phyloP scores from a whole-genome alignment of 2,888 invertebrate genomes.

The Andrena camellia region DNA sequence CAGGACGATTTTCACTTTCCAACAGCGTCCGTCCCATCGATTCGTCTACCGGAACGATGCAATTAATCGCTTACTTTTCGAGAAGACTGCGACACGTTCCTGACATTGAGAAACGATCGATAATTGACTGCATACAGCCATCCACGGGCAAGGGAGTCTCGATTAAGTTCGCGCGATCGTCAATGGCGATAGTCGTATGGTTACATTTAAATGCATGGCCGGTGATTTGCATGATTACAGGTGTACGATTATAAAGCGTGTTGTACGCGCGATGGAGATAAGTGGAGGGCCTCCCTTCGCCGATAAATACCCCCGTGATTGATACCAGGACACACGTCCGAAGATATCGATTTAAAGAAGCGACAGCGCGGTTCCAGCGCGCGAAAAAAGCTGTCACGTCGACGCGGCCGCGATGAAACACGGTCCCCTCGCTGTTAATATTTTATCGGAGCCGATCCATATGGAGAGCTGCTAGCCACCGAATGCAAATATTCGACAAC shows the following conservation, averaged over 20 bases:
- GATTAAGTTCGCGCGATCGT: constrained; percentile 52
- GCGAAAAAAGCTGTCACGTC: constrained; percentile 13
- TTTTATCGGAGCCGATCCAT: constrained; percentile 23
- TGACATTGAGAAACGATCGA: constrained; percentile 42
- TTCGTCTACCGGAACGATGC: background rate
- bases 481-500: constrained; percentile 25
- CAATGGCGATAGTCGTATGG: constrained; percentile 33
- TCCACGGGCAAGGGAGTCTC: constrained; percentile 20
- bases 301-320: constrained; percentile 60
- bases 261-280: constrained; percentile 50
- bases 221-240: constrained; percentile 68
- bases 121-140: constrained; percentile 19
- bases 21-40: background rate
- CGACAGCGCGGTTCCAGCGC: constrained; percentile 18
- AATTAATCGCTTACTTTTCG: constrained; percentile 29
- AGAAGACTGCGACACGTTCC: background rate
- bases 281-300: constrained; percentile 36
- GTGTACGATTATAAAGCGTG: constrained; percentile 55
- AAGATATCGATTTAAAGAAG: constrained; percentile 58
- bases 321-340: constrained; percentile 48
- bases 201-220: constrained; percentile 41
- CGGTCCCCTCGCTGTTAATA: constrained; percentile 3
- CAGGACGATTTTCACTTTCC: constrained; percentile 47
- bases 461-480: background rate
- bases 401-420: background rate